phyloP scores from a whole-genome alignment of 2,113 vertebrate species.

The Loxodonta africana region DNA sequence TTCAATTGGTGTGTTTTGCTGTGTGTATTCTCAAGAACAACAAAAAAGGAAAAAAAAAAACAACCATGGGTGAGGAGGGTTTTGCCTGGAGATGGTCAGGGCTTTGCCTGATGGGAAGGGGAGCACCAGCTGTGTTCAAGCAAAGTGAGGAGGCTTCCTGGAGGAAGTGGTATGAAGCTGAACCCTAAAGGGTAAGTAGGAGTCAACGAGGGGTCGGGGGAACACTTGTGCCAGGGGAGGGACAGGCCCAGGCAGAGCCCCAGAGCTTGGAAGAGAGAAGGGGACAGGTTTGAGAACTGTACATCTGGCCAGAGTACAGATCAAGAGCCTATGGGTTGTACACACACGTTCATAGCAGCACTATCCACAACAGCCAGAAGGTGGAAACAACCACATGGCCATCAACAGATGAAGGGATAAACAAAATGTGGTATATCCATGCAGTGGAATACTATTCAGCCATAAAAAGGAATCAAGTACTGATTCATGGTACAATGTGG shows the following conservation, averaged over 20 bases:
- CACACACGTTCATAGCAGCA: rapidly evolving
- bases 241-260: neutral
- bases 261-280: neutral
- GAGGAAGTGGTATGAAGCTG: neutral
- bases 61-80: rapidly evolving
- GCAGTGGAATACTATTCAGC: rapidly evolving
- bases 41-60: neutral
- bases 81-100: neutral
- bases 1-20: neutral
- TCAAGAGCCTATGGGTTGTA: rapidly evolving
- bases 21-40: neutral
- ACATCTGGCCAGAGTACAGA: rapidly evolving
- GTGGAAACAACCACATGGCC: neutral
- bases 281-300: neutral
- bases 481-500: rapidly evolving
- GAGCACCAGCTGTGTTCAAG: neutral
- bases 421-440: rapidly evolving
- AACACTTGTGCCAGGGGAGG: neutral
- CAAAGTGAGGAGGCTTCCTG: neutral
- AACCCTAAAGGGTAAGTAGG: neutral
- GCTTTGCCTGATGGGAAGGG: neutral
- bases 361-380: neutral
- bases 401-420: rapidly evolving
- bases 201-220: neutral
- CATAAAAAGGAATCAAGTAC: rapidly evolving